phyloP scores from a whole-genome alignment of 1,140 invertebrate species.

The Helicoverpa armigera region DNA sequence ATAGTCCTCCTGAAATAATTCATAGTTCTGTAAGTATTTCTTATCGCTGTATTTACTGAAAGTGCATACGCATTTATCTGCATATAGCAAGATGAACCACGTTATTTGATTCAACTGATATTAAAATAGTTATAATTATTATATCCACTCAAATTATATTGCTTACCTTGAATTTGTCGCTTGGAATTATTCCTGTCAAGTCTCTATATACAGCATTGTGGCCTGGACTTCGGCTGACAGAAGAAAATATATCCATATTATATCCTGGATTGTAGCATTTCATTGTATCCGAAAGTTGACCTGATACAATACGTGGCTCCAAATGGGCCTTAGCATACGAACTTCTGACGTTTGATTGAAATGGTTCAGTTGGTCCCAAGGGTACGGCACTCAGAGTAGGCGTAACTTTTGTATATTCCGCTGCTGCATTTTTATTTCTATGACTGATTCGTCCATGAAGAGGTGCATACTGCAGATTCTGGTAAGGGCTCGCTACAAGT shows the following conservation, averaged over 20 bases:
- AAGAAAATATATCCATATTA: conserved; percentile 47
- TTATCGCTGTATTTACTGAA: too few relatives aligned
- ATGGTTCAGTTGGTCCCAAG: not conserved
- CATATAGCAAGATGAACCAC: too few relatives aligned
- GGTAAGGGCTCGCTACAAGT: not conserved
- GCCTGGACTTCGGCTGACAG: conserved; percentile 48
- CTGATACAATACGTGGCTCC: not conserved
- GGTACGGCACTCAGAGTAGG: not conserved
- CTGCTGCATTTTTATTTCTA: not conserved
- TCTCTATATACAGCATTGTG: conserved; percentile 51
- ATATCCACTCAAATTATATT: too few relatives aligned
- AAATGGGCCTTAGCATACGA: not conserved
- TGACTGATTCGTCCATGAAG: not conserved
- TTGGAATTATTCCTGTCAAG: conserved; percentile 14
- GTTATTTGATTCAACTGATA: too few relatives aligned
- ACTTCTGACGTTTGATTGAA: not conserved
- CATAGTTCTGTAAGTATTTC: too few relatives aligned
- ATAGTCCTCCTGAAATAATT: too few relatives aligned
- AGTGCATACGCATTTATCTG: too few relatives aligned
- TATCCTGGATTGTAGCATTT: conserved; percentile 38
- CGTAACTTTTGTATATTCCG: not conserved
- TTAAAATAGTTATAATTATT: too few relatives aligned
- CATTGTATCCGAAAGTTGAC: too few relatives aligned
- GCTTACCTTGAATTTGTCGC: not conserved
- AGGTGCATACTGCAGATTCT: not conserved